A percentile compares a stretch with the other conserved stretches of the same genome.
These are phyloP conservation scores for Leptoclinus maculatus DNA, from an alignment of 2,797 vertebrate species.

Conservation along the genomic window DNA sequence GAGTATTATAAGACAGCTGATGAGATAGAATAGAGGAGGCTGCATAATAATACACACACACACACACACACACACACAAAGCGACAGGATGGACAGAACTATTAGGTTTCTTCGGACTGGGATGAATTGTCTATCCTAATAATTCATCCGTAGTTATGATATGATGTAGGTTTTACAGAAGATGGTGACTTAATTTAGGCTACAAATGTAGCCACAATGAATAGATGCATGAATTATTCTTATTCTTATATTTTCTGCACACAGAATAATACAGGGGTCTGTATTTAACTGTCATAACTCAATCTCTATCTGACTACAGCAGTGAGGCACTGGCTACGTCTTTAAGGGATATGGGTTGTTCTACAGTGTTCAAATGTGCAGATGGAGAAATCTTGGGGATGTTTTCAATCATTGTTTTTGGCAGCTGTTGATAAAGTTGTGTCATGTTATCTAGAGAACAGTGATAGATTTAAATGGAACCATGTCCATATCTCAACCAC, in stretches of 20 bases:
- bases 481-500: too few species aligned
- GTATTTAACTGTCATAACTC: neutral
- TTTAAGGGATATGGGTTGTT: neutral
- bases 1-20: conserved; percentile 70
- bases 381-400: too few species aligned
- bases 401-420: too few species aligned
- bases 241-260: neutral
- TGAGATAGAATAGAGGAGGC: conserved; percentile 66
- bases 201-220: neutral
- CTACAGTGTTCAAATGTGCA: neutral
- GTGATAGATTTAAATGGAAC: too few species aligned
- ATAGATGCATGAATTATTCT: neutral
- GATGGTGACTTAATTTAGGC: neutral
- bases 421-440: too few species aligned
- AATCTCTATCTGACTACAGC: neutral
- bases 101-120: conserved; percentile 46
- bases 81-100: conserved; percentile 69
- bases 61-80: conserved; percentile 7
- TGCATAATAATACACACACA: conserved; percentile 21
- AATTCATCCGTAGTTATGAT: neutral
- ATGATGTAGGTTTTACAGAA: neutral
- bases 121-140: neutral
- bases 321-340: neutral
- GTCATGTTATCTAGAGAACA: too few species aligned
- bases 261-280: neutral